Base-by-base conservation (phyloP, 2,113 vertebrate species). In the Burhinus bistriatus region DNA sequence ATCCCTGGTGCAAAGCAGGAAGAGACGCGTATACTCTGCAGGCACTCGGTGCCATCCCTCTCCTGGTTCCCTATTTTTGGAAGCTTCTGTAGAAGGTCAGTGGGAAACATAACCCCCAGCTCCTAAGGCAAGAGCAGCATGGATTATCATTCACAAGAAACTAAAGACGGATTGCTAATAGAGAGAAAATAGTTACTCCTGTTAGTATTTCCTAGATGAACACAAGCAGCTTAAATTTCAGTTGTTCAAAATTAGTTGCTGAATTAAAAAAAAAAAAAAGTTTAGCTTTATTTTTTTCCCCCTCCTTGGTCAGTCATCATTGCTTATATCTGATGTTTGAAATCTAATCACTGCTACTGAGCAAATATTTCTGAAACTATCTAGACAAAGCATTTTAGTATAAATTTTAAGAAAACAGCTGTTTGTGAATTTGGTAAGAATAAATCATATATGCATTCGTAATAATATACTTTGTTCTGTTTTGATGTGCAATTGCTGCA, bases 121-220 rank as follows among this genome's bases (percentile, higher is more conserved):
- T 97, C 93, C 92, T 61, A 66, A 70, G 76, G 97, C 94, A 76
- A 96, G 95, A 94, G 89, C 86, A 93, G 83, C 89, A 84, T 82
- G 94, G 95, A 94, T 97, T 97, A 95, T 97, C 89, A 79, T 96
- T 95, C 69, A 87, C 38, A 42, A 85, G 95, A 97, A 97, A 95
- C 94, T 73, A 23, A 95, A 97, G 78, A 85, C 0, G 2, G 78
- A 72, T 40, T 52, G 70, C 76, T 79, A 87, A 70, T 76, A 76
- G 80, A 87, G 54, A 94, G 89, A 87, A 89, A 96, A 96, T 94
- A 95, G 83, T 76, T 92, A 72, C n/a, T 94, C 73, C 93, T 96
- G 44, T 91, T 92, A 96, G 81, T 78, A 84, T 96, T 97, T 94
- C 96, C 94, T 95, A 93, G 92, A 93, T 38, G 90, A 96, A 90